phyloP scores from a whole-genome alignment of 2,888 invertebrate genomes.

The Endotricha flammealis region DNA sequence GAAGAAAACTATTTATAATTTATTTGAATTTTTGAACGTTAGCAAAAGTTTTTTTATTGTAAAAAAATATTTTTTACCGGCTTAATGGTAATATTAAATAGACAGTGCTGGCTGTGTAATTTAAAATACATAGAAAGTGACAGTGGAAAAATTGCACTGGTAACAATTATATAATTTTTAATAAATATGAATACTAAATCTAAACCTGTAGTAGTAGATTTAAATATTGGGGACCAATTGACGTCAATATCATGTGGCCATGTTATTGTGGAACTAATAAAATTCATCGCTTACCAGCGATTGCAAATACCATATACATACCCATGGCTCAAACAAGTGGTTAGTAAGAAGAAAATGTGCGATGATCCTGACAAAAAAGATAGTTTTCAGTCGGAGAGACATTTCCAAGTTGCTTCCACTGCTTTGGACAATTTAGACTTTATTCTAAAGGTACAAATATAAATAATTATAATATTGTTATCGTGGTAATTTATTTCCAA shows the following conservation, averaged over 20 bases:
- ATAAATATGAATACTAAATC: slow-evolving; percentile 26
- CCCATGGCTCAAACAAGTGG: slow-evolving; percentile 67
- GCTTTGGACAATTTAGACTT: slow-evolving; percentile 67
- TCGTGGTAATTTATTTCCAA: neutral
- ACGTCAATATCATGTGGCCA: slow-evolving; percentile 78
- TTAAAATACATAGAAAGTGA: too few species aligned
- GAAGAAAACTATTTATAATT: too few species aligned
- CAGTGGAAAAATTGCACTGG: too few species aligned
- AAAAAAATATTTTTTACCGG: too few species aligned
- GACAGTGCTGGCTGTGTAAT: too few species aligned
- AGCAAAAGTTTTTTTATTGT: too few species aligned
- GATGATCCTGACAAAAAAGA: slow-evolving; percentile 40
- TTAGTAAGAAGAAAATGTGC: slow-evolving; percentile 49
- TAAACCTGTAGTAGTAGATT: slow-evolving; percentile 42
- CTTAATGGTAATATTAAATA: too few species aligned
- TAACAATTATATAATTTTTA: too few species aligned
- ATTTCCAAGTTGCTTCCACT: slow-evolving; percentile 57
- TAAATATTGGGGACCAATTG: slow-evolving; percentile 70
- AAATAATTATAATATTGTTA: neutral
- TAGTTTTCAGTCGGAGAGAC: slow-evolving; percentile 58
- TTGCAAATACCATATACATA: slow-evolving; percentile 74
- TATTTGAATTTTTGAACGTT: too few species aligned
- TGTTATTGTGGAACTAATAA: slow-evolving; percentile 75
- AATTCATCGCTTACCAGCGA: slow-evolving; percentile 77
- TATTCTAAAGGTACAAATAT: slow-evolving; percentile 56